Percentiles rank a stretch among this genome's conserved stretches.
Conservation (phyloP, 2,888 invertebrate species). For the Drosophila mimica region DNA sequence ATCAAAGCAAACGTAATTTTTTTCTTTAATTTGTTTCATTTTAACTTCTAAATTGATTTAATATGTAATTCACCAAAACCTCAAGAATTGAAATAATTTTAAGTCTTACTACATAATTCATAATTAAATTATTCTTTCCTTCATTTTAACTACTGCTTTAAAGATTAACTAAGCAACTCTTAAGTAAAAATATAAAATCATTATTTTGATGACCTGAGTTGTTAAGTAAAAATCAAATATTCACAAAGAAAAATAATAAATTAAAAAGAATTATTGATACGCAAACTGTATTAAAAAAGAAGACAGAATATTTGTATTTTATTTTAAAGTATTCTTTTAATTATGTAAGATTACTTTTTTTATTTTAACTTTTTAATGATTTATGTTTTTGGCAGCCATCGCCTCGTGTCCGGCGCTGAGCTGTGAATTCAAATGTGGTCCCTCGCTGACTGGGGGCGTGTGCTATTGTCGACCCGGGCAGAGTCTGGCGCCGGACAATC, state of each 20-base stretch:
- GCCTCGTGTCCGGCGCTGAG: conserved; percentile 92
- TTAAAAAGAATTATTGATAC: background rate
- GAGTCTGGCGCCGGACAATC: conserved; percentile 92
- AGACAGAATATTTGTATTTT: background rate
- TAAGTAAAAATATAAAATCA: background rate
- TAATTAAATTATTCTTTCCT: background rate
- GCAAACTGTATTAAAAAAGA: background rate
- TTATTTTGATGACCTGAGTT: background rate
- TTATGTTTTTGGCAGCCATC: conserved; percentile 87
- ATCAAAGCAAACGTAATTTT: too few species aligned
- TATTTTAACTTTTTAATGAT: background rate
- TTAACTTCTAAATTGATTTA: background rate
- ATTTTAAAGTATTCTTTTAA: too few species aligned
- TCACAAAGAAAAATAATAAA: background rate
- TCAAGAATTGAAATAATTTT: background rate
- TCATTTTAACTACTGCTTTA: background rate
- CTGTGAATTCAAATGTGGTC: conserved; percentile 96
- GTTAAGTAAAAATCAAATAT: background rate
- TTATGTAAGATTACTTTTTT: background rate
- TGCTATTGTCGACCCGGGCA: conserved; percentile 96
- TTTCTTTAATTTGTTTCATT: background rate
- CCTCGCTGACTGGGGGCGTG: conserved; percentile 94
- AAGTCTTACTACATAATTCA: background rate
- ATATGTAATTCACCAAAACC: background rate
- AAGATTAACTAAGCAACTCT: background rate